Evolutionary conservation across 2,888 invertebrate genomes (phyloP), one percentile per base, ranked within the genome.

Genomic region (Orthosia gothica): DNA sequence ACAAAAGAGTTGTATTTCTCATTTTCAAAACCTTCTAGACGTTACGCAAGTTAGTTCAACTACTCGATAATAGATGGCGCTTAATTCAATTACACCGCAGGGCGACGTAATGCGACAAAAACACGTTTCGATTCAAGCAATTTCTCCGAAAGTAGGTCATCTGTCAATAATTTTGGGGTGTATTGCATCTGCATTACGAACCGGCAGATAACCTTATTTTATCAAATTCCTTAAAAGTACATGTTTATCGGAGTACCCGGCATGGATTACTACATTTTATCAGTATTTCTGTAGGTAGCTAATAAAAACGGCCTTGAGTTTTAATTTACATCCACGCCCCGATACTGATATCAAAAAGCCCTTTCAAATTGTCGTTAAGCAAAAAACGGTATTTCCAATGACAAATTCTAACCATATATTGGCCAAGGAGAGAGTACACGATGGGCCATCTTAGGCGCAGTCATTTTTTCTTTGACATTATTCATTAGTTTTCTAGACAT

Each of bases 41-140:
- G 55, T 70, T 70, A 65, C 55, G 20, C 55, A 58, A 23, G 13
- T 58, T 67, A 74, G 65, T 81, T 58, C 45, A 12, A 16, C 83
- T 79, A 82, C 32, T 69, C 57, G 32, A 58, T 40, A 74, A 81
- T 13, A 82, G 83, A 82, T 81, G 83, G 79, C 81, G 83, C 23
- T 74, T 54, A 73, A 65, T 23, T 18, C 2, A 66, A 79, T 66
- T 66, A 23, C n/a, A 50, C 32, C 13, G 67, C 63, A 68, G 23
- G 47, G 26, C 64, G 54, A 16, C 76, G 32, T 82, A 77, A 11
- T 79, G 79, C 79, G 79, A 70, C 79, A 82, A 62, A 80, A 72
- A 77, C 67, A 81, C 76, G 82, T 67, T 80, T 59, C 78, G 16
- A 64, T 78, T 67, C 40, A 72, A 12, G 63, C 18, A 66, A 54